A percentile compares a stretch with the other conserved stretches of the same genome.
Conservation (phyloP, 1,140 invertebrate species). For the Copidosoma floridanum region DNA sequence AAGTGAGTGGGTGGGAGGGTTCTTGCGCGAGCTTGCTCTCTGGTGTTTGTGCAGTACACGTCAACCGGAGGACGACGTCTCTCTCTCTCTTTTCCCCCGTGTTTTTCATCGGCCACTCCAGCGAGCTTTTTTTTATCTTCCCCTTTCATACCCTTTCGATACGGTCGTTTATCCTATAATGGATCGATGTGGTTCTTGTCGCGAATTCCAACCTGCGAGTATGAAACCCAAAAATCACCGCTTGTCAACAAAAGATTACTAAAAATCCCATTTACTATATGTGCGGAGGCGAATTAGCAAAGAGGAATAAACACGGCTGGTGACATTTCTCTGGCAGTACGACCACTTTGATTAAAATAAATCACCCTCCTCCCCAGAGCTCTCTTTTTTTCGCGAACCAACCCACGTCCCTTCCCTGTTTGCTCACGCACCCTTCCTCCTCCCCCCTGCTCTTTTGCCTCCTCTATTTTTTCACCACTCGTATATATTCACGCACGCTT, state of each 20-base stretch:
- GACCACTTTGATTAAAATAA: constrained; percentile 58
- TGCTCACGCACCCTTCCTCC: constrained; percentile 12
- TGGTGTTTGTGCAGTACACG: too few relatives aligned
- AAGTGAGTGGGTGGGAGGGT: not conserved
- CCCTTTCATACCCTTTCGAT: not conserved
- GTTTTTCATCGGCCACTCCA: not conserved
- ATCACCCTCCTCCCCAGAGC: constrained; percentile 53
- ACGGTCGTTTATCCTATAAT: constrained; percentile 14
- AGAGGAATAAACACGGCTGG: too few relatives aligned
- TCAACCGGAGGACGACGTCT: not conserved
- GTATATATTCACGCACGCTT: not conserved
- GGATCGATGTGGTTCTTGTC: constrained; percentile 6
- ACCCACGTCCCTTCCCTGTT: constrained; percentile 10
- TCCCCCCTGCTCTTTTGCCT: constrained; percentile 8
- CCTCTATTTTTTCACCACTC: not conserved
- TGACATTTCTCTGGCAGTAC: constrained; percentile 47
- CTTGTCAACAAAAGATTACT: too few relatives aligned
- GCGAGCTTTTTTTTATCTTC: too few relatives aligned
- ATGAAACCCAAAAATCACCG: too few relatives aligned
- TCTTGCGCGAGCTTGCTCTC: not conserved
- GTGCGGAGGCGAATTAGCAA: too few relatives aligned
- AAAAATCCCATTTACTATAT: too few relatives aligned
- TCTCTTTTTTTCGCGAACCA: constrained; percentile 26
- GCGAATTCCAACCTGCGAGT: too few relatives aligned
- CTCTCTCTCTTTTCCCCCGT: not conserved